Evolutionary conservation across 2,113 vertebrate species (phyloP), one percentile per base, ranked within the genome.

Genomic region (Chrysemys picta): DNA sequence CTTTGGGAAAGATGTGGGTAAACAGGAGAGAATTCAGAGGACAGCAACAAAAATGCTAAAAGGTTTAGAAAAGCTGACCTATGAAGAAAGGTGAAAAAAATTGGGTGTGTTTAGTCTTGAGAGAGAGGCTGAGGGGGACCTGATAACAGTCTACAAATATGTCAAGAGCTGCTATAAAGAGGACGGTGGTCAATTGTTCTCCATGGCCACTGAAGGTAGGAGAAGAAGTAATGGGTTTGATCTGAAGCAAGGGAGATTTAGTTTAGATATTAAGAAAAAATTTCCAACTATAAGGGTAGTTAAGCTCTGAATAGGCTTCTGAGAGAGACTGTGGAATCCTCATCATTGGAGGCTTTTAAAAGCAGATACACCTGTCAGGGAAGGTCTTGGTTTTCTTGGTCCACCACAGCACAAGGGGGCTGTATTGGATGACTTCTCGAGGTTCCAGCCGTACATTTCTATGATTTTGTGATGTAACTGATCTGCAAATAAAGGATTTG

Each of bases 381-480:
- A 65, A n/a, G 62, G 62, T 65, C 62, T 65, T 65, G 16, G 31
- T n/a, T 35, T 65, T 31, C 62, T 65, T 65, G 57, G 29, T 31
- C 24, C 29, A 29, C 12, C 27, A 62, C 27, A 62, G 57, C 57
- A 62, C 57, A 62, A 22, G 53, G 10, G 27, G 6, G 29, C 29
- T 62, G 29, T 6, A 62, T 5, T 62, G 29, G 29, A n/a, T 69
- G 65, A n/a, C 65, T 69, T 69, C 17, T 38, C 4, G 16, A 38
- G 17, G 65, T 69, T 14, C 35, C 47, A 80, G 19, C 7, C 5
- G 31, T 5, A 1, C 1, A 0, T 25, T 5, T 45, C 8, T 89
- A 16, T 6, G 47, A n/a, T 56, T 24, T 13, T 76, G 49, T 25
- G 21, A 72, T 57, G 12, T 1, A 75, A 35, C 21, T 35, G 81